phyloP scores from a whole-genome alignment of 2,113 vertebrate genomes.

The Syngnathus scovelli region DNA sequence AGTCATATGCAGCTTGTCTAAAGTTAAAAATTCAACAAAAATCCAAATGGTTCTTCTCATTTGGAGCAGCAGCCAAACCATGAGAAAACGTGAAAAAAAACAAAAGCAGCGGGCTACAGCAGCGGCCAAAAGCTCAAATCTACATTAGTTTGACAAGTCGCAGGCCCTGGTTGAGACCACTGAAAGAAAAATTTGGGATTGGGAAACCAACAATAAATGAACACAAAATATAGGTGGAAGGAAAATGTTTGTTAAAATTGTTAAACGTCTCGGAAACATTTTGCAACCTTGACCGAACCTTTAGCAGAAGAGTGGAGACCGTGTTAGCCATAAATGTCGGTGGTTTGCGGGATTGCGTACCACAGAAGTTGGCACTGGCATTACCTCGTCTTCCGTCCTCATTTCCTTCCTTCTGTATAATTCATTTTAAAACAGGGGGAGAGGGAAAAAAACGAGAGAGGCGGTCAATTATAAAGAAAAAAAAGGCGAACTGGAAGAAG shows the following conservation, averaged over 20 bases:
- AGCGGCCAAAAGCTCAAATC: slow-evolving; percentile 40
- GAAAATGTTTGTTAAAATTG: not conserved
- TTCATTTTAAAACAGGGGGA: slow-evolving; percentile 57
- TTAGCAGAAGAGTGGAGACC: slow-evolving; percentile 8
- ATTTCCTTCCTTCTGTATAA: slow-evolving; percentile 61
- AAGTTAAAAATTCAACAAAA: slow-evolving; percentile 2
- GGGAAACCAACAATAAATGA: not conserved
- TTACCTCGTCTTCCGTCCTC: slow-evolving; percentile 43
- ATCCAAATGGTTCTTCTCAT: not conserved
- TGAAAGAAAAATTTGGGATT: not conserved
- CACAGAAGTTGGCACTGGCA: slow-evolving; percentile 51
- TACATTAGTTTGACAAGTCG: slow-evolving; percentile 32
- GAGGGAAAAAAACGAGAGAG: slow-evolving; percentile 46
- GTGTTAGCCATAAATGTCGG: slow-evolving; percentile 31
- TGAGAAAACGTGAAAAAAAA: slow-evolving; percentile 10
- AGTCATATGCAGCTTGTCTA: slow-evolving; percentile 9
- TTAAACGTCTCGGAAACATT: too few relatives aligned
- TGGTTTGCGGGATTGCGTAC: slow-evolving; percentile 35
- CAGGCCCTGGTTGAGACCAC: not conserved
- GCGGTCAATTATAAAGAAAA: slow-evolving; percentile 22
- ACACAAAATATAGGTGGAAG: not conserved
- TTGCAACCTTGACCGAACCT: too few relatives aligned
- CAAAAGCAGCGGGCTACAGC: slow-evolving; percentile 12
- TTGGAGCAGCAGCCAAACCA: slow-evolving; percentile 20
- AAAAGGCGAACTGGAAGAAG: slow-evolving; percentile 35